Conservation (phyloP, 2,113 vertebrate genomes). For the Dicerorhinus sumatrensis region DNA sequence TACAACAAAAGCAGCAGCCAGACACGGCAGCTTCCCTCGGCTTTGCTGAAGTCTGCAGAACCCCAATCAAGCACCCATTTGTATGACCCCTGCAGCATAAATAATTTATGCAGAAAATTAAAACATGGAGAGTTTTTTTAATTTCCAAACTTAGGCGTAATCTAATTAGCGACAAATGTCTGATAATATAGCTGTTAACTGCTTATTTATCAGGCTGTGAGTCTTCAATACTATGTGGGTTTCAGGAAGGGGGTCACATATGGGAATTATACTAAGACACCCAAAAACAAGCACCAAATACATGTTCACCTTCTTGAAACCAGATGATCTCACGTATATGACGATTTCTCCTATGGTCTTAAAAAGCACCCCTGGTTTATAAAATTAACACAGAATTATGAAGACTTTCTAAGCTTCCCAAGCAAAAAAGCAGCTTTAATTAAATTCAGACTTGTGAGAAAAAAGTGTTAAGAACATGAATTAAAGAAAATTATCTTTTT, state of each 20-base stretch:
- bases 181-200: not conserved
- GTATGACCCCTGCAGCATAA: not conserved
- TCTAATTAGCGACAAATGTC: not conserved
- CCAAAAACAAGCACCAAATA: not conserved
- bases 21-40: not conserved
- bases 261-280: not conserved
- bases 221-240: too few species aligned
- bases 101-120: not conserved
- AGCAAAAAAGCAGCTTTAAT: not conserved
- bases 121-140: not conserved
- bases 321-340: not conserved
- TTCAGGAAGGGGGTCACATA: not conserved
- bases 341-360: not conserved
- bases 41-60: not conserved
- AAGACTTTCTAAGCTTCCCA: not conserved
- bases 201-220: not conserved
- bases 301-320: not conserved
- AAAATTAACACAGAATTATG: not conserved
- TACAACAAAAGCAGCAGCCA: not conserved
- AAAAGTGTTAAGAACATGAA: not conserved
- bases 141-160: not conserved
- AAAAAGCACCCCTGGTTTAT: slow-evolving; percentile 19
- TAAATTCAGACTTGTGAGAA: not conserved
- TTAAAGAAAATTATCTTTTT: not conserved
- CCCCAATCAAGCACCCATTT: not conserved